These are phyloP conservation scores for Apomyelois bistriatella DNA, from an alignment of 2,888 invertebrate genomes.

Conservation along the genomic window DNA sequence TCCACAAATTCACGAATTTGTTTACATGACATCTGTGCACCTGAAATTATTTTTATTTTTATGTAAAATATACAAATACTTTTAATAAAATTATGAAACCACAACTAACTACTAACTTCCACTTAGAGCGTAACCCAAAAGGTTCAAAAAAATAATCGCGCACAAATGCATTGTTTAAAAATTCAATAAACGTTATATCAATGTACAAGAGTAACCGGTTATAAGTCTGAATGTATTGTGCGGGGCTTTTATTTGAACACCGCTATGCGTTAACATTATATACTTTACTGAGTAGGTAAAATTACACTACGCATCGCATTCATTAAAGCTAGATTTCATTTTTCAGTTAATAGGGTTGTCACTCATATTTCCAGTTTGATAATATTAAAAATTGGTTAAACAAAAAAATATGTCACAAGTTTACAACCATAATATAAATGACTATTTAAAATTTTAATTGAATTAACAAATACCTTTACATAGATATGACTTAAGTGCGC, in stretches of 20 bases:
- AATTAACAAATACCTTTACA: too few relatives aligned
- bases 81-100: background rate
- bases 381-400: too few relatives aligned
- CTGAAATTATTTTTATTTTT: background rate
- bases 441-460: too few relatives aligned
- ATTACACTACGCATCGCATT: constrained; percentile 8
- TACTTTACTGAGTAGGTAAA: constrained; percentile 16
- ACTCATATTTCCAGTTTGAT: background rate
- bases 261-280: constrained; percentile 17
- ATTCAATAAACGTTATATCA: background rate
- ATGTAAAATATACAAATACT: background rate
- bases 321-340: constrained; percentile 3
- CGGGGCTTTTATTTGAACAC: constrained; percentile 9
- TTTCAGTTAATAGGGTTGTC: background rate
- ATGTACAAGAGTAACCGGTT: background rate
- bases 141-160: constrained; percentile 4
- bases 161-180: constrained; percentile 17
- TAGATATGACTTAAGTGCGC: too few relatives aligned
- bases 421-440: too few relatives aligned
- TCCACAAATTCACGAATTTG: constrained; percentile 38
- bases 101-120: background rate
- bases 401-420: too few relatives aligned
- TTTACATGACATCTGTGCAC: constrained; percentile 30
- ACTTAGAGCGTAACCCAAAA: background rate
- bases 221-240: background rate